A percentile compares a stretch with the other conserved stretches of the same genome.
phyloP scores from a whole-genome alignment of 2,797 vertebrate genomes.

The Oreortyx pictus region DNA sequence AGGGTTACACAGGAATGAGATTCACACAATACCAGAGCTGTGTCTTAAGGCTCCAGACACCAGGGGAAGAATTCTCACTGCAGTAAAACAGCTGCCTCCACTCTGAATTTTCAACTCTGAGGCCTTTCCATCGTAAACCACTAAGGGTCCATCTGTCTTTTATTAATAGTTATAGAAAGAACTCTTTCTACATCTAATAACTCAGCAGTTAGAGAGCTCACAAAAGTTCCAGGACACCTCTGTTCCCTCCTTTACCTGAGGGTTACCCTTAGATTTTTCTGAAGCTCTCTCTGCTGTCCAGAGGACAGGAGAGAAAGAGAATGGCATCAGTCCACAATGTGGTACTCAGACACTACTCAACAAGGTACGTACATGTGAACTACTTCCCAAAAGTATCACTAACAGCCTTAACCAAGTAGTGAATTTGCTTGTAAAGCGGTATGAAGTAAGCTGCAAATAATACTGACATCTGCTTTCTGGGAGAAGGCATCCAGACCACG shows the following conservation, averaged over 20 bases:
- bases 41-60: slow-evolving; percentile 9
- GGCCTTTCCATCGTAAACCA: background rate
- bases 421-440: background rate
- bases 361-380: background rate
- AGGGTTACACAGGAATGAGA: background rate
- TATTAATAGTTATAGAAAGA: background rate
- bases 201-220: slow-evolving; percentile 8
- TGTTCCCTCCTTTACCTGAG: background rate
- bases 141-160: background rate
- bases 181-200: background rate
- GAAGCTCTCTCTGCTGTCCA: background rate
- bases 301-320: background rate
- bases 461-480: background rate
- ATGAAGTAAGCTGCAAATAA: background rate
- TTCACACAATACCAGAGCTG: background rate
- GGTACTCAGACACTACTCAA: fast-evolving
- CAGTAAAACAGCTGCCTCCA: background rate
- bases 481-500: background rate
- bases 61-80: slow-evolving; percentile 13
- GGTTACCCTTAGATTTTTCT: background rate
- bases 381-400: background rate
- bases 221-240: background rate
- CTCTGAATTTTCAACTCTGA: background rate
- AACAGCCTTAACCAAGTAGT: background rate
- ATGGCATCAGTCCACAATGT: fast-evolving